Evolutionary conservation across 2,888 invertebrate genomes (phyloP).

Genomic region (Panopea generosa): DNA sequence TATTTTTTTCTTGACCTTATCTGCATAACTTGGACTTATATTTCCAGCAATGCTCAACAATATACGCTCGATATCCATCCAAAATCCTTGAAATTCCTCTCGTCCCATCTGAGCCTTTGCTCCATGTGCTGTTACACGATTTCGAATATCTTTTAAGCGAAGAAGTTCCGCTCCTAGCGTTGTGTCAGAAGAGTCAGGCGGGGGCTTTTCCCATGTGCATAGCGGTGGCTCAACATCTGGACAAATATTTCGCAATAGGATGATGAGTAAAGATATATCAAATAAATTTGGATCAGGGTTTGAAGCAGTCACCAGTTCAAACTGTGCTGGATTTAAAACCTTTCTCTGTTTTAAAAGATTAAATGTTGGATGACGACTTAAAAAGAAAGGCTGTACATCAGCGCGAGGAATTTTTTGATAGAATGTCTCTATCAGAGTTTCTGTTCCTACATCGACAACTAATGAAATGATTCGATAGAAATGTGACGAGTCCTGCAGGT

Average conservation of each 20-base stretch:
- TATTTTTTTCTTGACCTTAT: not conserved
- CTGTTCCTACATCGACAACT: slow-evolving; percentile 16
- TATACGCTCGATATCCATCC: not conserved
- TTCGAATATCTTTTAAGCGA: slow-evolving; percentile 9
- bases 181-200: not conserved
- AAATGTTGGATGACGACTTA: slow-evolving; percentile 1
- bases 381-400: not conserved
- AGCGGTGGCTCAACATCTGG: not conserved
- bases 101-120: not conserved
- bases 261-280: slow-evolving; percentile 26
- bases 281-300: slow-evolving; percentile 17
- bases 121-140: slow-evolving; percentile 6
- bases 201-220: not conserved
- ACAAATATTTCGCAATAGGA: slow-evolving; percentile 20
- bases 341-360: not conserved
- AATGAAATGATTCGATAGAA: slow-evolving; percentile 15
- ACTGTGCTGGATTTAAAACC: not conserved
- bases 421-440: slow-evolving; percentile 14
- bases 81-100: not conserved
- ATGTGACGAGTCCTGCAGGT: not conserved
- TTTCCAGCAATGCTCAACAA: not conserved
- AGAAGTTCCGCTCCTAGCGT: slow-evolving; percentile 16
- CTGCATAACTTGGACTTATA: not conserved
- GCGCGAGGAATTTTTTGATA: slow-evolving; percentile 1
- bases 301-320: not conserved